Conservation (phyloP, 2,113 vertebrate species). For the Parotia lawesii region DNA sequence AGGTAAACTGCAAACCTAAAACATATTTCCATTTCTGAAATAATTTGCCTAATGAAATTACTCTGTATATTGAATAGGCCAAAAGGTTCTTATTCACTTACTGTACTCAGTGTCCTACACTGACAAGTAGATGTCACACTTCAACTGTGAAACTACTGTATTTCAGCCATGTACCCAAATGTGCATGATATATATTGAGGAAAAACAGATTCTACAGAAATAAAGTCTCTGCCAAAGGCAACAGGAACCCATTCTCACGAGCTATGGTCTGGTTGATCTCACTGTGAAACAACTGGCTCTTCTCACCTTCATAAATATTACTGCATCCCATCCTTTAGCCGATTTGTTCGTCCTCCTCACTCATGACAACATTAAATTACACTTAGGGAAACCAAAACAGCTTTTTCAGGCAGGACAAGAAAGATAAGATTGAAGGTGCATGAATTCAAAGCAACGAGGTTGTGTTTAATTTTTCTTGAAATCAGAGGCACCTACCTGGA, state of each 20-base stretch:
- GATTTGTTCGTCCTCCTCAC: background rate
- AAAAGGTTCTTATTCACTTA: background rate
- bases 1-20: background rate
- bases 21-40: background rate
- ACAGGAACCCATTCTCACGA: background rate
- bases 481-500: conserved; percentile 77
- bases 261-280: background rate
- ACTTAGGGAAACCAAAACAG: background rate
- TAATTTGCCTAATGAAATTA: background rate
- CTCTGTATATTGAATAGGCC: background rate
- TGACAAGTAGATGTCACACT: background rate
- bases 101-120: background rate
- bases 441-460: background rate
- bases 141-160: background rate
- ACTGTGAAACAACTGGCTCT: background rate
- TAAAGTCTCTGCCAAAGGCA: background rate
- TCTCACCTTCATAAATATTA: background rate
- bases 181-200: background rate
- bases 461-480: background rate
- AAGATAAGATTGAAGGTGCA: background rate
- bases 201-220: background rate
- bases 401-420: background rate
- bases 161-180: background rate
- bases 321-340: background rate
- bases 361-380: background rate